Percentiles rank a stretch among this genome's conserved stretches.
These are phyloP conservation scores for Coptodon bakossiorum DNA, from an alignment of 2,113 vertebrate genomes.

Conservation along the genomic window DNA sequence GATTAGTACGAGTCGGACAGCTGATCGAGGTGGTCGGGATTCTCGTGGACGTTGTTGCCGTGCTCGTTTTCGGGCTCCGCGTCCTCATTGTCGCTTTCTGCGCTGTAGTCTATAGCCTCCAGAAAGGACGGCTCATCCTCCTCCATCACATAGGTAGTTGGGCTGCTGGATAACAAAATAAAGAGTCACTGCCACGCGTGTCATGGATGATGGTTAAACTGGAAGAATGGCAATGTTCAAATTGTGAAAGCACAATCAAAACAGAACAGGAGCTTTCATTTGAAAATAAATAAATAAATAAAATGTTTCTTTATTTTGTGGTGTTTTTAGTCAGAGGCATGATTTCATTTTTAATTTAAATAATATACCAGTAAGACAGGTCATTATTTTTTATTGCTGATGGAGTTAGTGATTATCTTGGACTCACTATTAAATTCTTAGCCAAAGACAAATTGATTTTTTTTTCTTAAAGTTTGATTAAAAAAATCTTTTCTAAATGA, in stretches of 20 bases:
- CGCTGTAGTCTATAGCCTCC: constrained; percentile 98
- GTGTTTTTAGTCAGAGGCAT: background rate
- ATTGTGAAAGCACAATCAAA: background rate
- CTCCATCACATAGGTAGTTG: constrained; percentile 89
- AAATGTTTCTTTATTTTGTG: background rate
- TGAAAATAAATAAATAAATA: background rate
- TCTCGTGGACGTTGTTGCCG: constrained; percentile 64
- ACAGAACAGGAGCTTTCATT: background rate
- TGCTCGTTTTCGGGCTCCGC: constrained; percentile 64
- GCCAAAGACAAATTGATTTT: background rate
- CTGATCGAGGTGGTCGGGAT: constrained; percentile 67
- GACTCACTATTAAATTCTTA: background rate
- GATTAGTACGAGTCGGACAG: constrained; percentile 81
- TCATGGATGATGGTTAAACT: background rate
- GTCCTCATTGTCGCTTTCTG: constrained; percentile 93
- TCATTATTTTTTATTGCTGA: background rate
- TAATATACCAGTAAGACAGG: background rate
- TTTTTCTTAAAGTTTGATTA: background rate
- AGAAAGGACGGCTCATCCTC: constrained; percentile 94
- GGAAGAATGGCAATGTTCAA: background rate
- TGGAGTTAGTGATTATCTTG: background rate
- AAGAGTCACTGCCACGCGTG: background rate
- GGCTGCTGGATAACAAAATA: constrained; percentile 63
- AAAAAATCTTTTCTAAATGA: background rate
- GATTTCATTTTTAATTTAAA: background rate